These are phyloP conservation scores for Hermaeophaga mercurialis DNA, from an alignment of 2,888 invertebrate species.

Conservation along the genomic window DNA sequence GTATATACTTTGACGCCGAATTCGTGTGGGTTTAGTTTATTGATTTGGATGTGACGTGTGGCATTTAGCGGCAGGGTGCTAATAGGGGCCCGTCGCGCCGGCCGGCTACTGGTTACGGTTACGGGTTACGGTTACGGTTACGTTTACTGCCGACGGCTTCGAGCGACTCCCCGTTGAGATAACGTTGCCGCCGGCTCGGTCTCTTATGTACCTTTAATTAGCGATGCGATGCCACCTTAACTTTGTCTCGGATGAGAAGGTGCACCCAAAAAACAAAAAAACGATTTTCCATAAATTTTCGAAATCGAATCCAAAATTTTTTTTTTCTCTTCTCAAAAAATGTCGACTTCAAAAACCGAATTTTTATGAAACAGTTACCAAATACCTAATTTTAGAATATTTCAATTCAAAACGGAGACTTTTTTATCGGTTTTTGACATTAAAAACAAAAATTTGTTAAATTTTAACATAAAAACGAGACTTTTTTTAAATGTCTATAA, in stretches of 20 bases:
- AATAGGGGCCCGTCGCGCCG: conserved; percentile 48
- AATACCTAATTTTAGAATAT: no score
- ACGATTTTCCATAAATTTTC: no score
- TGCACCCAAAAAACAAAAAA: neutral
- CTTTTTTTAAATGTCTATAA: no score
- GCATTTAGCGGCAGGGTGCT: conserved; percentile 50
- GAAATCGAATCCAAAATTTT: no score
- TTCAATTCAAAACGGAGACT: no score
- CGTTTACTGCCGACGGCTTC: conserved; percentile 1
- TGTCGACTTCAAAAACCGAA: no score
- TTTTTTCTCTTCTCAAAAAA: no score
- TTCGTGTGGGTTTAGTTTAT: neutral
- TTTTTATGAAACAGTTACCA: no score
- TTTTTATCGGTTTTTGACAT: no score
- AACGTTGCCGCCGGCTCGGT: conserved; percentile 27
- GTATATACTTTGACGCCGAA: no score
- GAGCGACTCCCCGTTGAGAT: conserved; percentile 11
- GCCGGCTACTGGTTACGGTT: conserved; percentile 43
- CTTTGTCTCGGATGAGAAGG: neutral
- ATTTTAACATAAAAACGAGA: no score
- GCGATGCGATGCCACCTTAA: conserved; percentile 26
- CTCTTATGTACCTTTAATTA: conserved; percentile 32
- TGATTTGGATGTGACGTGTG: conserved; percentile 1
- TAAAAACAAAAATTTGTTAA: no score
- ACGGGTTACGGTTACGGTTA: conserved; percentile 31